Base-by-base conservation (phyloP, 2,888 invertebrate genomes). In the Augochlorella aurata region DNA sequence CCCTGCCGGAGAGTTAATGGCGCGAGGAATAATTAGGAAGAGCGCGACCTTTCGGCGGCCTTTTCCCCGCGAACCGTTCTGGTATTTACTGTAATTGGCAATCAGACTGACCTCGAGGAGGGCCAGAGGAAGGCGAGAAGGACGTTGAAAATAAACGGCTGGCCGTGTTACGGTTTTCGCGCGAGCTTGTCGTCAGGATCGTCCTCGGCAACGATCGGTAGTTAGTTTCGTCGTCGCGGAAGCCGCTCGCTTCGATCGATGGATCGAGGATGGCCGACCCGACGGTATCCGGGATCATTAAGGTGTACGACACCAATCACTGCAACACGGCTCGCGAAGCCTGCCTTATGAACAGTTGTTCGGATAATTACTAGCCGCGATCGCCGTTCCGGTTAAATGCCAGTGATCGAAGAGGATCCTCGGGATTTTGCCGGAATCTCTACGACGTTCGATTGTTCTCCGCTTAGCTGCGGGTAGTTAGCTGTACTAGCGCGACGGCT, bases 1-100 rank as follows among this genome's bases (percentile, higher is more conserved):
- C 5, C 38, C 38, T 7, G 38, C 38, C 5, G 5, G 38, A 38
- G 38, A 38, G 38, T 7, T 38, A 38, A 7, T 4, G 38, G 7
- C 38, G 38, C 38, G 38, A 5, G 7, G 38, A 38, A 38, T 38
- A 38, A 38, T 38, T 38, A 38, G 38, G 38, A 38, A 7, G 38
- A 38, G 63, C 18, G 73, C 67, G 73, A 77, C 70, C 74, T 79
- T 74, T 78, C 52, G 45, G 47, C 75, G 29, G 74, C 69, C 72
- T 69, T 85, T 84, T 74, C 58, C 77, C 70, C n/a, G 77, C 61
- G 75, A 82, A 86, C 81, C 63, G 75, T 79, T 76, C 76, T 83
- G 80, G 79, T 85, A 82, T 87, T 80, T 85, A 85, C 82, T 87
- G 38, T 38, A 87, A 87, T 87, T 87, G 87, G 82, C 80, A 72